Percentiles rank a stretch among this genome's conserved stretches.
Evolutionary conservation across 2,888 invertebrate genomes (phyloP).

Genomic region (Nebria brevicollis): DNA sequence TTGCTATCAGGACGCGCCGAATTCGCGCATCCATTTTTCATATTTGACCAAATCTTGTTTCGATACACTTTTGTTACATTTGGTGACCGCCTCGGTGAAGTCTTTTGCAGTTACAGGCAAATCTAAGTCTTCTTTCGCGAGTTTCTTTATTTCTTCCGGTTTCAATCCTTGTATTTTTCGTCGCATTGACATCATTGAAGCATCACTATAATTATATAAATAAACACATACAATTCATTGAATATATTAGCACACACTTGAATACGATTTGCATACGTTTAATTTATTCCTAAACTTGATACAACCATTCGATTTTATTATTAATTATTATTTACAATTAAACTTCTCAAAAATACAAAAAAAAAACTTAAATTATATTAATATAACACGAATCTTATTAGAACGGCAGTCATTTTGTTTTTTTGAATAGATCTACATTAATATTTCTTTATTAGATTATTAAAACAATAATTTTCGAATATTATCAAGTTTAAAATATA

Average conservation of each 20-base stretch:
- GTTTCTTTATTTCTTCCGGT: conserved; percentile 92
- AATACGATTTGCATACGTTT: too few relatives aligned
- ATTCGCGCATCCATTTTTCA: conserved; percentile 97
- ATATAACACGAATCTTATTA: too few relatives aligned
- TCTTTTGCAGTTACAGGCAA: conserved; percentile 92
- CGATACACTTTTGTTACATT: conserved; percentile 97
- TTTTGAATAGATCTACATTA: too few relatives aligned
- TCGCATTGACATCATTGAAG: conserved; percentile 99
- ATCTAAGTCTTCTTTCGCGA: conserved; percentile 95
- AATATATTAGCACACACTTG: neutral
- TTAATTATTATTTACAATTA: too few relatives aligned
- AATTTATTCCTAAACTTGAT: too few relatives aligned
- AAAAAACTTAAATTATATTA: too few relatives aligned
- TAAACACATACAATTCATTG: neutral
- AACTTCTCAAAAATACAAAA: too few relatives aligned
- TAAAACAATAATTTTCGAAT: too few relatives aligned
- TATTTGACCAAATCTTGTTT: conserved; percentile 94
- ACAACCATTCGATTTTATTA: too few relatives aligned
- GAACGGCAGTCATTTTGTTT: too few relatives aligned
- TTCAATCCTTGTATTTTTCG: conserved; percentile 92
- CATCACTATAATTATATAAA: conserved; percentile 75
- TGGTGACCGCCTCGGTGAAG: conserved; percentile 91
- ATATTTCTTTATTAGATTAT: too few relatives aligned
- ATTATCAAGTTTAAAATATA: too few relatives aligned
- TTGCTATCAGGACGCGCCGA: conserved; percentile 85